These are phyloP conservation scores for Melanophora roralis DNA, from an alignment of 2,888 invertebrate species.

Conservation along the genomic window DNA sequence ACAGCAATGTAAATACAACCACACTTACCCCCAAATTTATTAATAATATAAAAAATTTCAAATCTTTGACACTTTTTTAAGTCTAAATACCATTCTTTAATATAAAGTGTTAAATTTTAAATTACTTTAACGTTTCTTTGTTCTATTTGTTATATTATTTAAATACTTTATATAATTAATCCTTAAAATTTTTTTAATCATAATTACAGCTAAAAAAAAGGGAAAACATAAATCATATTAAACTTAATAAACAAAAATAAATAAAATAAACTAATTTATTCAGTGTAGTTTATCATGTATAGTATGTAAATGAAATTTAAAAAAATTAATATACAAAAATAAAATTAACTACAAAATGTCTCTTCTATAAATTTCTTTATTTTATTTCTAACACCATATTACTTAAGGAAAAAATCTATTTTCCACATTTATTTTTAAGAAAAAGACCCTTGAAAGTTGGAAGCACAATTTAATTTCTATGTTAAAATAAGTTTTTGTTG, in stretches of 20 bases:
- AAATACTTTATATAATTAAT: no score
- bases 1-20: no score
- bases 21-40: no score
- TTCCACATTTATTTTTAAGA: not conserved
- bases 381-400: not conserved
- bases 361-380: conserved; percentile 6
- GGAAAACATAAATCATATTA: not conserved
- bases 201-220: not conserved
- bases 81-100: no score
- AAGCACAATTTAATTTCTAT: conserved; percentile 59
- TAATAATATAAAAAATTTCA: conserved; percentile 14
- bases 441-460: conserved; percentile 50
- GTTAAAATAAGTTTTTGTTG: not conserved
- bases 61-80: no score
- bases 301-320: not conserved
- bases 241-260: not conserved
- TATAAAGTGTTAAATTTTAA: no score
- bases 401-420: not conserved
- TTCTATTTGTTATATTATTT: no score
- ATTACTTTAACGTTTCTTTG: no score
- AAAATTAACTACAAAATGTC: conserved; percentile 14
- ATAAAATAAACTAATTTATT: not conserved
- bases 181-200: no score
- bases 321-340: conserved; percentile 1
- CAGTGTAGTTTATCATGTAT: conserved; percentile 22